Evolutionary conservation across 2,888 invertebrate genomes (phyloP).

Genomic region (Drosophila rellima): DNA sequence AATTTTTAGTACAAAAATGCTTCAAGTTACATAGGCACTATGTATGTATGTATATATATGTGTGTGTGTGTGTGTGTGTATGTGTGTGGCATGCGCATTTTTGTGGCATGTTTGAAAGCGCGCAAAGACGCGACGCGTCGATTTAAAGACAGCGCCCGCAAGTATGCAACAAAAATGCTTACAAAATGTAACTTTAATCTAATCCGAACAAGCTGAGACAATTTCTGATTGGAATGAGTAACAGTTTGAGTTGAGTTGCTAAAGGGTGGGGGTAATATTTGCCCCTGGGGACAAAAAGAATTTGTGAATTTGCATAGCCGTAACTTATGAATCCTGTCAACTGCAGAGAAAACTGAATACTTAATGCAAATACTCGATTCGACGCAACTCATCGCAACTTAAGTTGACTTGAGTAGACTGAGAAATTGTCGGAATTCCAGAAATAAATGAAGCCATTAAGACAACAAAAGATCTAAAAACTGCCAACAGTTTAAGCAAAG

Average conservation of each 20-base stretch:
- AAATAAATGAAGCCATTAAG: constrained; percentile 32
- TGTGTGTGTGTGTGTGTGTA: constrained; percentile 3
- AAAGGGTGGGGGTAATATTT: not conserved
- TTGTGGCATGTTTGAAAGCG: constrained; percentile 31
- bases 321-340: constrained; percentile 52
- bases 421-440: constrained; percentile 36
- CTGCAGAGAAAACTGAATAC: constrained; percentile 43
- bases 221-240: constrained; percentile 7
- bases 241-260: not conserved
- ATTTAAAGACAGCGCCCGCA: constrained; percentile 51
- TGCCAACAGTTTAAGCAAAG: not conserved
- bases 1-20: constrained; percentile 52
- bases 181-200: constrained; percentile 44
- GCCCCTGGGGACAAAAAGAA: constrained; percentile 32
- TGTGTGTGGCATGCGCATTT: constrained; percentile 19
- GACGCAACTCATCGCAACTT: not conserved
- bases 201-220: constrained; percentile 31
- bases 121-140: constrained; percentile 31
- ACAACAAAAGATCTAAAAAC: constrained; percentile 10
- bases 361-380: constrained; percentile 25
- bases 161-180: constrained; percentile 46
- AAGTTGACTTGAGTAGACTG: not conserved
- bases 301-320: constrained; percentile 54
- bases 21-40: constrained; percentile 32
- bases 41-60: constrained; percentile 5